Conservation (phyloP, 2,888 invertebrate species). For the Drosophila paranaensis region DNA sequence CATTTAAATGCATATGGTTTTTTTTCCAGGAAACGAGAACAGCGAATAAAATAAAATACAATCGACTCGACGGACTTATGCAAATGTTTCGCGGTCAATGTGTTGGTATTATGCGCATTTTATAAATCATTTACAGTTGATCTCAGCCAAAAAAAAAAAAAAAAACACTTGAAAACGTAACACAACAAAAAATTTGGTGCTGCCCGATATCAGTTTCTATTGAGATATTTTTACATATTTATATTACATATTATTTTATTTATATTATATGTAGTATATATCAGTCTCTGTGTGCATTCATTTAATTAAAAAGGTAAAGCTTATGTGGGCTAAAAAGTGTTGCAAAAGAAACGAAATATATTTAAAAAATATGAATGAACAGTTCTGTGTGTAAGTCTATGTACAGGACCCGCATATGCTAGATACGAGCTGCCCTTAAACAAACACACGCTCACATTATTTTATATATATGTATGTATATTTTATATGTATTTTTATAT, state of each 20-base stretch:
- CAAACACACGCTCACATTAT: conserved; percentile 20
- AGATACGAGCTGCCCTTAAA: conserved; percentile 19
- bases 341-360: conserved; percentile 4
- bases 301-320: conserved; percentile 18
- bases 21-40: conserved; percentile 12
- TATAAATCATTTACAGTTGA: conserved; percentile 35
- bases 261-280: too few relatives aligned
- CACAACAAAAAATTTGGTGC: background rate
- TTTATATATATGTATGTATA: conserved; percentile 1
- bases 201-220: background rate
- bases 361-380: conserved; percentile 2
- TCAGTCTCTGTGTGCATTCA: background rate
- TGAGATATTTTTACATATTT: background rate
- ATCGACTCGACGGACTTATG: conserved; percentile 22
- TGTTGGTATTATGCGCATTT: conserved; percentile 53
- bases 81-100: conserved; percentile 41
- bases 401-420: conserved; percentile 6
- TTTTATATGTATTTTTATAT: background rate
- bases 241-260: too few relatives aligned
- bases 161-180: background rate
- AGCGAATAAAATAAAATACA: background rate
- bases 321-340: background rate
- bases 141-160: background rate
- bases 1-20: conserved; percentile 55
- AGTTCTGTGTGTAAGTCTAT: conserved; percentile 1